Percentiles rank a stretch among this genome's conserved stretches.
These are phyloP conservation scores for Volucella inanis DNA, from an alignment of 2,888 invertebrate species.

Conservation along the genomic window DNA sequence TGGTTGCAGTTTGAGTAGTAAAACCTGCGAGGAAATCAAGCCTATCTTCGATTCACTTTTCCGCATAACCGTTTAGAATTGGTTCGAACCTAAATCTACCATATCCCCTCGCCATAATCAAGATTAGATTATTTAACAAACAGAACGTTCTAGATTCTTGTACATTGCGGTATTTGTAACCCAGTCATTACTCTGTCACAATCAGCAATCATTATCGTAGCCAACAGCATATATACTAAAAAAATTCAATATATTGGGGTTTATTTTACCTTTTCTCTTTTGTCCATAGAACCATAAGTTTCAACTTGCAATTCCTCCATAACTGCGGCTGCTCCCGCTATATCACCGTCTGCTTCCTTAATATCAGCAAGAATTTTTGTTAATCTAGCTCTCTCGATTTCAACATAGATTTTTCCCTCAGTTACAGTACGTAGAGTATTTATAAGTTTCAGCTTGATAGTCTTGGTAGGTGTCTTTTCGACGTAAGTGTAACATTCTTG, in stretches of 20 bases:
- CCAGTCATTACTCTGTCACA: too few species aligned
- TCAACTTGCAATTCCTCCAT: slow-evolving; percentile 96
- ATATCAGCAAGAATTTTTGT: slow-evolving; percentile 95
- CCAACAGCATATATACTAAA: too few species aligned
- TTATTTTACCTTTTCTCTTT: slow-evolving; percentile 87
- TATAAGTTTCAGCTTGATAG: slow-evolving; percentile 95
- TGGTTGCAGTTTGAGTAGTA: too few species aligned
- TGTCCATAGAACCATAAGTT: slow-evolving; percentile 99
- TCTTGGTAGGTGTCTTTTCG: slow-evolving; percentile 95
- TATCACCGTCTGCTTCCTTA: slow-evolving; percentile 92
- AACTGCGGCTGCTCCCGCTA: slow-evolving; percentile 95
- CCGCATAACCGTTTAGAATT: too few species aligned
- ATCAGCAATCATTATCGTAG: too few species aligned
- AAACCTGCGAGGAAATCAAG: too few species aligned
- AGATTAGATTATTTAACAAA: too few species aligned
- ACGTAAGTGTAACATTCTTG: slow-evolving; percentile 97
- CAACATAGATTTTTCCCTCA: slow-evolving; percentile 99
- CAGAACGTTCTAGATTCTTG: too few species aligned
- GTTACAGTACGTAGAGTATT: slow-evolving; percentile 97
- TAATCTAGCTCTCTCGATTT: slow-evolving; percentile 97
- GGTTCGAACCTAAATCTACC: too few species aligned
- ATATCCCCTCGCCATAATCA: too few species aligned
- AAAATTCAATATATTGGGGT: not conserved
- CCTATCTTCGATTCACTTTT: too few species aligned
- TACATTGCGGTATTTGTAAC: too few species aligned